These are phyloP conservation scores for Zaprionus kolodkinae DNA, from an alignment of 1,140 invertebrate species.

Conservation along the genomic window DNA sequence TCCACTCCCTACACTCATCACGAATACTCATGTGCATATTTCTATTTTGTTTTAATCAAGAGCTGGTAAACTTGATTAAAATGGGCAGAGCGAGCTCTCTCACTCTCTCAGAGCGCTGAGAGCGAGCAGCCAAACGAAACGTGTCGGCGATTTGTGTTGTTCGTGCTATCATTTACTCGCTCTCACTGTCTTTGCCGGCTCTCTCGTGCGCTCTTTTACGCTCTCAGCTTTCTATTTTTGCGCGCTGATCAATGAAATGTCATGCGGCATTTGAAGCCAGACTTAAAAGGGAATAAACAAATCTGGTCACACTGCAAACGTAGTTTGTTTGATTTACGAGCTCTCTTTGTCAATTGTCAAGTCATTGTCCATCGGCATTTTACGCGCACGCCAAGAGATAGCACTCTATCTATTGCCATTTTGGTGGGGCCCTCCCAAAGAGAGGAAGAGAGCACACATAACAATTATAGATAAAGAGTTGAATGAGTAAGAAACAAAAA, in stretches of 20 bases:
- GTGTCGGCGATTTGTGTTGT: neutral
- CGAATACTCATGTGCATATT: slow-evolving; percentile 14
- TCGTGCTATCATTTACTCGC: neutral
- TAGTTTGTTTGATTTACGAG: slow-evolving; percentile 9
- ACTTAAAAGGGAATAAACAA: neutral
- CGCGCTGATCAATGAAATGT: slow-evolving; percentile 28
- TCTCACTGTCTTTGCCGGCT: neutral
- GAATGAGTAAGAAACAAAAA: neutral
- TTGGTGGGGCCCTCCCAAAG: neutral
- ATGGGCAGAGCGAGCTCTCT: neutral
- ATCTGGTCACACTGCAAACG: slow-evolving; percentile 19
- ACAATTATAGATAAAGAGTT: neutral
- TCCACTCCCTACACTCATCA: neutral
- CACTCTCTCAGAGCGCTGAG: neutral
- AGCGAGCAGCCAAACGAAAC: neutral
- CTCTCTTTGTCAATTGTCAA: slow-evolving; percentile 6
- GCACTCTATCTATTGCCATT: too few relatives aligned
- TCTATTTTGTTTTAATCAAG: slow-evolving; percentile 19
- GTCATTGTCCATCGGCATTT: slow-evolving; percentile 43
- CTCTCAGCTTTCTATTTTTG: neutral
- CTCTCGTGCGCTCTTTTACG: neutral
- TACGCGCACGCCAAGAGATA: slow-evolving; percentile 36
- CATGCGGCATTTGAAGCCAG: neutral
- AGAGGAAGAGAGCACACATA: neutral
- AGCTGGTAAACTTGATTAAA: slow-evolving; percentile 19